These are phyloP conservation scores for Batillaria attramentaria DNA, from an alignment of 1,140 invertebrate genomes.

Conservation along the genomic window DNA sequence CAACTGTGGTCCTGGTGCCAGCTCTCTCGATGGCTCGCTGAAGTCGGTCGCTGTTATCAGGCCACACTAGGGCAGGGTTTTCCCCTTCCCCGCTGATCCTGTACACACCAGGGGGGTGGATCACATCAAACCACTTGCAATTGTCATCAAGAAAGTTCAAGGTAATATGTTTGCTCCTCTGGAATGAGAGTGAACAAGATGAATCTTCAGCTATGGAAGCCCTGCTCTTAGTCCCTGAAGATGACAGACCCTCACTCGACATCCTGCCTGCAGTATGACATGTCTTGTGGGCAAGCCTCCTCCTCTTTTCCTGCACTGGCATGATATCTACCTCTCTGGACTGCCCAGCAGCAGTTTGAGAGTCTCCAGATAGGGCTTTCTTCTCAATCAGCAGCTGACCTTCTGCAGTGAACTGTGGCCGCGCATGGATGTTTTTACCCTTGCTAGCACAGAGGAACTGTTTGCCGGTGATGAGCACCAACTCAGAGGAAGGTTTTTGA, in stretches of 20 bases:
- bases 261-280: too few relatives aligned
- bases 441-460: not conserved
- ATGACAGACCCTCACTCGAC: too few relatives aligned
- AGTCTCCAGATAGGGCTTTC: not conserved
- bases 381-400: not conserved
- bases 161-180: too few relatives aligned
- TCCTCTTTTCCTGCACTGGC: too few relatives aligned
- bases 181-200: too few relatives aligned
- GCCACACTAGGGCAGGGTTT: not conserved
- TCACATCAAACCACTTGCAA: conserved; percentile 5
- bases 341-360: too few relatives aligned
- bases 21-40: conserved; percentile 13
- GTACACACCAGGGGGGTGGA: conserved; percentile 22
- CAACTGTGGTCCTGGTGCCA: not conserved
- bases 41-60: not conserved
- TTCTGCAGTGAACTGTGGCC: not conserved
- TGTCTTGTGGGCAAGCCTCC: too few relatives aligned
- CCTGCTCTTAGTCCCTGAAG: too few relatives aligned
- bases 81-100: not conserved
- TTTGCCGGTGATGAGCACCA: not conserved
- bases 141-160: not conserved
- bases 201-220: too few relatives aligned
- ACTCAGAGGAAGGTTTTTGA: not conserved
- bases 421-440: not conserved
- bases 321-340: too few relatives aligned